A percentile compares a stretch with the other conserved stretches of the same genome.
These are phyloP conservation scores for Penaeus monodon DNA, from an alignment of 2,888 invertebrate genomes.

Conservation along the genomic window DNA sequence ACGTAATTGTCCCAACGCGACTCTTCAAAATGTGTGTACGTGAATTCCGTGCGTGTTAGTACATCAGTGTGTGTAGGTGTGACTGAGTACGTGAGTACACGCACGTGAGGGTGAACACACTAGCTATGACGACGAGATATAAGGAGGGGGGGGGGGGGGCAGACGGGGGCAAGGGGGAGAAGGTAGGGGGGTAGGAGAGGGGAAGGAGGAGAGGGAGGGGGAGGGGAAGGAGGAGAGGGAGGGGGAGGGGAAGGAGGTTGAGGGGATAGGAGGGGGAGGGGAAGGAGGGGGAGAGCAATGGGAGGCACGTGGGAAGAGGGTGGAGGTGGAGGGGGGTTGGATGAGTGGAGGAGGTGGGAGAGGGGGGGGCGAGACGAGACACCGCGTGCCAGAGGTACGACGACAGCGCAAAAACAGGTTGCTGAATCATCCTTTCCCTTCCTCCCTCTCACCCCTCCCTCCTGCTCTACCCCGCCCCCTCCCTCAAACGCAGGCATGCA, in stretches of 20 bases:
- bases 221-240: neutral
- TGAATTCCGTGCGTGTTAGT: no score
- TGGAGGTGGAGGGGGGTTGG: neutral
- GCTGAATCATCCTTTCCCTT: no score
- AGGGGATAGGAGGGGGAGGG: neutral
- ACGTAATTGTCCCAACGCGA: no score
- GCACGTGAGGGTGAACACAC: no score
- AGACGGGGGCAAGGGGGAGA: neutral
- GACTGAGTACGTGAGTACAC: no score
- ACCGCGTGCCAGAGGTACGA: no score
- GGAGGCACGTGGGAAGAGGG: neutral
- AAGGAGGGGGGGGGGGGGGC: neutral
- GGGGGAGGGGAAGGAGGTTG: neutral
- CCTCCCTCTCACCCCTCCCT: no score
- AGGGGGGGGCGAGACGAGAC: neutral
- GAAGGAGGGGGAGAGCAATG: neutral
- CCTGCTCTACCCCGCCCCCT: no score
- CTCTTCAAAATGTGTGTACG: no score
- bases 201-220: neutral
- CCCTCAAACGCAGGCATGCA: neutral
- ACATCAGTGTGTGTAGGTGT: no score
- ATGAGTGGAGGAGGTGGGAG: neutral
- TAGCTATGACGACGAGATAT: no score
- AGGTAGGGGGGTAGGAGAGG: neutral
- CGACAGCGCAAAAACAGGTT: no score